Conservation (phyloP, 2,797 vertebrate species). For the Chiroxiphia lanceolata region DNA sequence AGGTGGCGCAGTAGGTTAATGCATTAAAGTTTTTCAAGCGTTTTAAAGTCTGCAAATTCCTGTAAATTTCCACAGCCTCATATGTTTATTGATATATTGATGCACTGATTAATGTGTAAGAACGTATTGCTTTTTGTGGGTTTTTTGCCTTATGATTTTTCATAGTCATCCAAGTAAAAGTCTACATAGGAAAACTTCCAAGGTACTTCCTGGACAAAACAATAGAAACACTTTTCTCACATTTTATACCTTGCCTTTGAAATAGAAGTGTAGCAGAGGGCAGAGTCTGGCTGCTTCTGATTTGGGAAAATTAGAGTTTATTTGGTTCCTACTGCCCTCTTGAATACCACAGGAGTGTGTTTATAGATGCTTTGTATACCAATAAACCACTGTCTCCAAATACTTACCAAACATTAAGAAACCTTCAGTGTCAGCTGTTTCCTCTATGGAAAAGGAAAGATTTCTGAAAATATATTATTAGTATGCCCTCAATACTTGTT, state of each 20-base stretch:
- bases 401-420: constrained; percentile 25
- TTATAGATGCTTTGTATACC: constrained; percentile 31
- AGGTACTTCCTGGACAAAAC: not conserved
- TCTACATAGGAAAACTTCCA: not conserved
- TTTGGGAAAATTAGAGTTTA: constrained; percentile 35
- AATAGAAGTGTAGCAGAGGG: not conserved
- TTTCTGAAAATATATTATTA: not conserved
- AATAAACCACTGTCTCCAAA: constrained; percentile 31
- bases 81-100: constrained; percentile 4
- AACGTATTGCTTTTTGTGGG: not conserved
- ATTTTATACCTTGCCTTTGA: not conserved
- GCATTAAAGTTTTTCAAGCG: not conserved
- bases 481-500: not conserved
- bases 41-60: not conserved
- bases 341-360: not conserved
- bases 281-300: not conserved
- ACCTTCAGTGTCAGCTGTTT: constrained; percentile 22
- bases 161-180: not conserved
- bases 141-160: not conserved
- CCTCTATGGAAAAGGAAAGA: not conserved
- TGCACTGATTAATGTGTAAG: not conserved
- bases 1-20: constrained; percentile 66
- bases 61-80: constrained; percentile 37
- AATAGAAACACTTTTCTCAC: not conserved
- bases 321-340: constrained; percentile 15